These are phyloP conservation scores for Stenurella melanura DNA, from an alignment of 2,888 invertebrate species.

Conservation along the genomic window DNA sequence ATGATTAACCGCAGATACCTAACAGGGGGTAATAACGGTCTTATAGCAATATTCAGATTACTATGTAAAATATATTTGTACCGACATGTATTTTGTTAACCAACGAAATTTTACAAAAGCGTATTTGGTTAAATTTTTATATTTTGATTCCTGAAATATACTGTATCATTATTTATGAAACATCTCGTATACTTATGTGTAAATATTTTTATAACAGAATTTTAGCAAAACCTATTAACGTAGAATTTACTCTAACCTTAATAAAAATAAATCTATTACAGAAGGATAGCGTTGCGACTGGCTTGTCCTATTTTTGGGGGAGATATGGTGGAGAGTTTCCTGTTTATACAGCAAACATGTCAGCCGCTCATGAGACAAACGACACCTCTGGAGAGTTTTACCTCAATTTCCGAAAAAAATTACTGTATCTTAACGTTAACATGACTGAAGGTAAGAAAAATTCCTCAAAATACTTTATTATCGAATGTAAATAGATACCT, in stretches of 20 bases:
- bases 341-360: conserved; percentile 77
- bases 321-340: conserved; percentile 75
- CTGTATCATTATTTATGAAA: too few relatives aligned
- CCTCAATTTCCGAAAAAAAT: conserved; percentile 76
- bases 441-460: conserved; percentile 77
- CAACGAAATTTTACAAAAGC: too few relatives aligned
- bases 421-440: conserved; percentile 81
- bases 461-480: conserved; percentile 42
- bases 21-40: too few relatives aligned
- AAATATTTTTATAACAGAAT: background rate
- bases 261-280: conserved; percentile 50
- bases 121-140: too few relatives aligned
- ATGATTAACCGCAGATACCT: too few relatives aligned
- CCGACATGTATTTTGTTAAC: too few relatives aligned
- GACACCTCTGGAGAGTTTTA: conserved; percentile 78
- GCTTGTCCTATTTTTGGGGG: conserved; percentile 75
- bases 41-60: too few relatives aligned
- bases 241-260: background rate
- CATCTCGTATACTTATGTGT: too few relatives aligned
- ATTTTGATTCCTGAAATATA: too few relatives aligned
- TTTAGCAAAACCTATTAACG: background rate
- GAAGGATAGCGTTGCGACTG: conserved; percentile 66
- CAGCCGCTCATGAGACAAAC: conserved; percentile 76
- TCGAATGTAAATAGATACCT: background rate
- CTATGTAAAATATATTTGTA: too few relatives aligned